Base-by-base conservation (phyloP, 2,888 invertebrate genomes). In the Drosophila macrothrix region DNA sequence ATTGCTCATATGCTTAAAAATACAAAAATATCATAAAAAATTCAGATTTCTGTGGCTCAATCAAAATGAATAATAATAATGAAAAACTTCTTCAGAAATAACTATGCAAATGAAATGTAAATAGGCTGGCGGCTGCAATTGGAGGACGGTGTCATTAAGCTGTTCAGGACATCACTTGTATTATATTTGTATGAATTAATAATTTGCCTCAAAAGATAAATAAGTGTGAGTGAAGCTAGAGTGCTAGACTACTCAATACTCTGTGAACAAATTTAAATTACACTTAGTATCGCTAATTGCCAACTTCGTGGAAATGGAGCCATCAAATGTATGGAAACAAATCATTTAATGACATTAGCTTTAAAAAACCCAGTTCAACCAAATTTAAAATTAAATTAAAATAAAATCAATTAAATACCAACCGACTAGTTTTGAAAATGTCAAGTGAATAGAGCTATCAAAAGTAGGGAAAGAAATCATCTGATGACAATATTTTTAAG, bases 1-100 rank as follows among this genome's bases (percentile, higher is more conserved):
- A 73, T 66, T 66, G 52, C 55, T 43, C 43, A 53, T 59, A 6
- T 46, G 52, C 50, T 31, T 35, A 37, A 50, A 60, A 14, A 22
- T 29, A 37, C 25, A 55, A 49, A 29, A 16, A 54, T 22, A 33
- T 16, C 3, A n/a, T 12, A 31, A 22, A 22, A 65, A 59, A 62
- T 68, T 33, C 16, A 58, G 53, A 77, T 76, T 66, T 73, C 41
- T 10, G 25, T n/a, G 59, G 37, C 33, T 50, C 63, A 66, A 77
- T 66, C 49, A 50, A 68, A 73, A 62, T 41, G 56, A 59, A 76
- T 33, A 43, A 43, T 22, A 54, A 54, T 25, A 56, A 50, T 46
- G 43, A 37, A 69, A 59, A 62, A 35, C 50, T 12, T 58, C 56
- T 25, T 53, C 39, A 10, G 22, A 37, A 28, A 61, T 52, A 22